phyloP scores from a whole-genome alignment of 2,888 invertebrate genomes.

The Lycia hirtaria region DNA sequence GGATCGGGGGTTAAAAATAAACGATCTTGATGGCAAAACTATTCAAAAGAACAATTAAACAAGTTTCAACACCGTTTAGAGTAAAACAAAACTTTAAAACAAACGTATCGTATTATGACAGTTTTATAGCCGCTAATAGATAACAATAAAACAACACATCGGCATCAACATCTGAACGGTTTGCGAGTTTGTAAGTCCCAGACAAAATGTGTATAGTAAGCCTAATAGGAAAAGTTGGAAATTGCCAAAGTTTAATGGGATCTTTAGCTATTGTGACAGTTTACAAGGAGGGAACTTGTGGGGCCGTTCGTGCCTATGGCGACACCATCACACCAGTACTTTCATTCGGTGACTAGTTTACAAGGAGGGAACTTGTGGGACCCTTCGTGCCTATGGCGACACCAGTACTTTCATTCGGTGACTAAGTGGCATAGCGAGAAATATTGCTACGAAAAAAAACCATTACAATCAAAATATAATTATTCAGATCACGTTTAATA shows the following conservation, averaged over 20 bases:
- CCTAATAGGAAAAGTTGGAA: conserved; percentile 78
- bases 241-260: conserved; percentile 79
- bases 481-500: no score
- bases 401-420: no score
- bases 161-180: conserved; percentile 37
- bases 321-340: not conserved
- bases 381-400: no score
- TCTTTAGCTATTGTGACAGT: conserved; percentile 79
- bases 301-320: not conserved
- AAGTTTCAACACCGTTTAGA: not conserved
- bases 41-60: not conserved
- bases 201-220: conserved; percentile 63
- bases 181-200: conserved; percentile 46
- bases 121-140: conserved; percentile 19
- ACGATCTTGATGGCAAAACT: conserved; percentile 21
- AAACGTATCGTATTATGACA: conserved; percentile 12
- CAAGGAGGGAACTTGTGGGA: no score
- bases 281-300: conserved; percentile 65
- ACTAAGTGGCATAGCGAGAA: no score
- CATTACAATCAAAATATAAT: no score
- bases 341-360: no score
- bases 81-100: conserved; percentile 2
- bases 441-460: no score
- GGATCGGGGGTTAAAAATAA: no score
- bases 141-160: conserved; percentile 40